Evolutionary conservation across 2,888 invertebrate genomes (phyloP), one percentile per base, ranked within the genome.

Genomic region (Lepidochitona cinerea): DNA sequence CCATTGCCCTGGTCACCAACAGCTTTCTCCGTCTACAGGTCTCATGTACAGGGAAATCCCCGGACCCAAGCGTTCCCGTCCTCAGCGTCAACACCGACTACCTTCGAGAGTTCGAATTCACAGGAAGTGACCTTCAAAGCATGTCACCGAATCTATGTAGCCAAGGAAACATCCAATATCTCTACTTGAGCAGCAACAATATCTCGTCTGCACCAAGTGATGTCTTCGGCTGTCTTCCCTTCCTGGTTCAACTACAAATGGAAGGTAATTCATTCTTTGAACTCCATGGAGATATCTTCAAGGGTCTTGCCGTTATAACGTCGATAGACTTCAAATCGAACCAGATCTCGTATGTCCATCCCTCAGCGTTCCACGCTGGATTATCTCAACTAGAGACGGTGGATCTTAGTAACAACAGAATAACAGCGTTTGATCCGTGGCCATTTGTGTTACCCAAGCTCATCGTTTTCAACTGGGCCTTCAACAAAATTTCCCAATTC

Each of bases 41-140:
- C 37, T 35, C 37, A 26, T 66, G 66, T 36, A 3, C 14, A 4
- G 9, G 12, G 18, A 29, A n/a, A 12, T 36, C 14, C 23, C 35
- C 35, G 7, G 37, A n/a, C 36, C n/a, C 66, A 18, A 14, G 14
- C 12, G 37, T 66, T 35, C 66, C 66, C 14, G 14, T n/a, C 1
- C 37, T 66, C 9, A 36, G 14, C 35, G 66, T 66, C 18, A 66
- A 36, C 14, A 23, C n/a, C 14, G n/a, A 18, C n/a, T 35, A 35
- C 23, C 37, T 66, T n/a, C 35, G 37, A 35, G 66, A 66, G 29
- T 37, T 66, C 37, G 37, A 66, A 36, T 66, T 66, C n/a, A 66
- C 66, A n/a, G 66, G 66, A 6, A 66, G 66, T 35, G 7, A 35
- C 14, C 37, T 66, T 23, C 18, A 35, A 4, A 1, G 14, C 14